Base-by-base conservation (phyloP, 2,888 invertebrate species). In the Habrosyne pyritoides region DNA sequence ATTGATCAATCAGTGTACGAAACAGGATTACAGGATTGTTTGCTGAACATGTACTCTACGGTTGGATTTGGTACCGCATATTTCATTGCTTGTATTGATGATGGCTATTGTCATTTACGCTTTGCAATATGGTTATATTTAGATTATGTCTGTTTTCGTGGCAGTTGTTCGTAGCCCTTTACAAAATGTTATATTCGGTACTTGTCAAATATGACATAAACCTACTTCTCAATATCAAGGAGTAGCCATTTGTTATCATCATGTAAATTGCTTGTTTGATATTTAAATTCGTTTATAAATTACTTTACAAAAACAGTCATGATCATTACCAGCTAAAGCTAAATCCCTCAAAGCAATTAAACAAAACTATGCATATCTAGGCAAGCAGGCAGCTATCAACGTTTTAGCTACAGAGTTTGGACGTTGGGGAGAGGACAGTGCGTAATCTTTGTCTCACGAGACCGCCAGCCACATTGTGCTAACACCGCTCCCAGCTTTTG, bases 401-500 rank as follows among this genome's bases (percentile, higher is more conserved):
- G 75, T 71, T 75, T 69, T 69, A 69, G 60, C 66, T 66, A 66
- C 75, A 61, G 68, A 57, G 67, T 66, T 69, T 57, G 71, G 68
- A 61, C 69, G 76, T 60, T 67, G 70, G 67, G 66, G 71, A 63
- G 78, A 78, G 73, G 24, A 14, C 74, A 73, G 80, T 86, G 85
- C 87, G 86, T 86, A 83, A 86, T 88, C 86, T 87, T 84, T 77
- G 83, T 84, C 86, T 84, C 83, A 64, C 72, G 86, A 85, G 86
- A 83, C 82, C 77, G 61, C 69, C 73, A 75, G 71, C 79, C 81
- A 79, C 83, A 87, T 83, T 84, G 84, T 82, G 73, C 78, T 79
- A 79, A 73, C 73, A 73, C 75, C 64, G 63, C 69, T 66, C 61
- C 71, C 69, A 70, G 82, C 81, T 82, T 83, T 86, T 82, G 83